Evolutionary conservation across 1,140 invertebrate genomes (phyloP).

Genomic region (Drosophila albomicans): DNA sequence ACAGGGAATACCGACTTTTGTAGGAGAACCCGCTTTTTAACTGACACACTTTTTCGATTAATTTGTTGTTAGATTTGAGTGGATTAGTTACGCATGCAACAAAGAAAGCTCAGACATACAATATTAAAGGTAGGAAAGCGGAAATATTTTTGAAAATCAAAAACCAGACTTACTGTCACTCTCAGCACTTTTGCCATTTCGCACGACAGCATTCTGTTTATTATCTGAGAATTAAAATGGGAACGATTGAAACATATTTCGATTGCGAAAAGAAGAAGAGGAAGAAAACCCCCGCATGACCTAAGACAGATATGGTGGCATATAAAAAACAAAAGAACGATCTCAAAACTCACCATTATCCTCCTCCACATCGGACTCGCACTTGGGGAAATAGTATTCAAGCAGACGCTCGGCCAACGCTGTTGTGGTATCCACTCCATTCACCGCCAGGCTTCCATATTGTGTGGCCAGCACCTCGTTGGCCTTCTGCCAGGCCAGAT

Average conservation of each 20-base stretch:
- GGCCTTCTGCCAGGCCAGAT: slow-evolving; percentile 89
- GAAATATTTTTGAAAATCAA: slow-evolving; percentile 16
- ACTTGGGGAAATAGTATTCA: slow-evolving; percentile 89
- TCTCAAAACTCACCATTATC: slow-evolving; percentile 83
- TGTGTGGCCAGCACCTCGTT: slow-evolving; percentile 89
- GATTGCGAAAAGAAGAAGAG: neutral
- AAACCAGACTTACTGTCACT: slow-evolving; percentile 80
- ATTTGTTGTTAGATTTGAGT: neutral
- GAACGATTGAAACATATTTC: neutral
- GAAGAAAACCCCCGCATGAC: neutral
- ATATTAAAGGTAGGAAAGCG: neutral
- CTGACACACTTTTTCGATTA: neutral
- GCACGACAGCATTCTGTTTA: slow-evolving; percentile 82
- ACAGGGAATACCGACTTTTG: neutral
- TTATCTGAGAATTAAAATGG: slow-evolving; percentile 83
- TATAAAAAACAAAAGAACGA: neutral
- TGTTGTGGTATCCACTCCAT: slow-evolving; percentile 87
- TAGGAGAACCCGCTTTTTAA: neutral
- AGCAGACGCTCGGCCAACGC: slow-evolving; percentile 87
- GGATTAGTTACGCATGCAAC: slow-evolving; percentile 10
- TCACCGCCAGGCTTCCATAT: slow-evolving; percentile 88
- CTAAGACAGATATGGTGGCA: neutral
- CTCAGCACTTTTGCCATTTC: slow-evolving; percentile 81
- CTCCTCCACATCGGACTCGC: slow-evolving; percentile 86
- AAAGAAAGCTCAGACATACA: neutral